Evolutionary conservation across 53 echinoderm and acorn worm genomes (phyloP).

Genomic region (Hippasteria phrygiana): DNA sequence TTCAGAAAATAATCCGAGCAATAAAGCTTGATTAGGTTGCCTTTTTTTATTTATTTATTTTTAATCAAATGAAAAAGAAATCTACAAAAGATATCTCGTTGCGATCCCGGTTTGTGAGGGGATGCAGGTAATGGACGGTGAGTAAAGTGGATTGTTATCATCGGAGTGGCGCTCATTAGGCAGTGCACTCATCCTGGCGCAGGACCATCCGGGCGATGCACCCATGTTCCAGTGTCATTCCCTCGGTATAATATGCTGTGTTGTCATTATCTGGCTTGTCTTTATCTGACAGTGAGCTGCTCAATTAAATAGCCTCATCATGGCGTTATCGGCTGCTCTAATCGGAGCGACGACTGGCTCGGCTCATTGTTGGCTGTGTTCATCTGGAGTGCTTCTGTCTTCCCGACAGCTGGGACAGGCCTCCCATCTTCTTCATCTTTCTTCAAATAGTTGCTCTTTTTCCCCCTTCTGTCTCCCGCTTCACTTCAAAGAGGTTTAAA

Average conservation of each 20-base stretch:
- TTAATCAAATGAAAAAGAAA: not conserved
- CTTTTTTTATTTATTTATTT: not conserved
- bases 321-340: not conserved
- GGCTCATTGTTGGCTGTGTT: not conserved
- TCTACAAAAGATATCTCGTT: not conserved
- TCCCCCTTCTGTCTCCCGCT: not conserved
- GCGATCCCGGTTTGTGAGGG: not conserved
- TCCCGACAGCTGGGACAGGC: not conserved
- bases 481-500: too few relatives aligned
- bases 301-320: slow-evolving; percentile 15
- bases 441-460: not conserved
- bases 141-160: not conserved
- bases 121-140: slow-evolving; percentile 4
- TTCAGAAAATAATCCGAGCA: too few relatives aligned
- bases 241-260: not conserved
- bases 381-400: not conserved
- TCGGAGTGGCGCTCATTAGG: slow-evolving; percentile 5
- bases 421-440: not conserved
- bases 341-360: not conserved
- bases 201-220: not conserved
- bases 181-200: not conserved
- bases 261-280: not conserved
- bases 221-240: not conserved
- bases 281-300: not conserved
- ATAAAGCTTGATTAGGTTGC: too few relatives aligned